phyloP scores from a whole-genome alignment of 2,113 vertebrate species.

The Eptesicus fuscus region DNA sequence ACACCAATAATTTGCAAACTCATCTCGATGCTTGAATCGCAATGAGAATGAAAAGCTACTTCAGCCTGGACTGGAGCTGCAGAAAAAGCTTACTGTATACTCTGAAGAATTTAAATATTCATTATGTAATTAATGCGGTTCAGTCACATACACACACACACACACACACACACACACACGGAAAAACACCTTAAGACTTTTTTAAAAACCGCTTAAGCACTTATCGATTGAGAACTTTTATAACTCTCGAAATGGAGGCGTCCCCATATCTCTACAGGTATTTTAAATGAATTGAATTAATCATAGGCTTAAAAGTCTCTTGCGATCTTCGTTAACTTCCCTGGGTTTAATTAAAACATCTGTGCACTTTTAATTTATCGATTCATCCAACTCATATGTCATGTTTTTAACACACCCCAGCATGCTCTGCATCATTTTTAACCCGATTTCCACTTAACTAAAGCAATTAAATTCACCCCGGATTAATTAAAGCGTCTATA shows the following conservation, averaged over 20 bases:
- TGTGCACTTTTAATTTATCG: conserved; percentile 91
- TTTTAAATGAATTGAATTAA: conserved; percentile 92
- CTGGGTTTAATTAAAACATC: conserved; percentile 92
- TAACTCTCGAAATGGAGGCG: conserved; percentile 84
- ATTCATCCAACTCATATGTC: conserved; percentile 90
- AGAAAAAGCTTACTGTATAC: conserved; percentile 40
- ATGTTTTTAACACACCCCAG: conserved; percentile 91
- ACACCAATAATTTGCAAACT: neutral
- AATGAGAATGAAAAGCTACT: conserved; percentile 3
- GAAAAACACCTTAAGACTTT: conserved; percentile 19
- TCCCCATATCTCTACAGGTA: conserved; percentile 87
- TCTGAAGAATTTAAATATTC: conserved; percentile 73
- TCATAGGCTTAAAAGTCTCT: conserved; percentile 90
- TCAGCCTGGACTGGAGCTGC: conserved; percentile 45
- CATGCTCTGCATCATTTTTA: conserved; percentile 90
- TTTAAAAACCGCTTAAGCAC: conserved; percentile 78
- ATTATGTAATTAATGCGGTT: conserved; percentile 70
- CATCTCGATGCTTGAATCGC: neutral
- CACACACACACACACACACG: neutral
- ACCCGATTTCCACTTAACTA: conserved; percentile 90
- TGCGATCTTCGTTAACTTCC: conserved; percentile 87
- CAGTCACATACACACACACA: conserved; percentile 48
- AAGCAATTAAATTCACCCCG: conserved; percentile 91
- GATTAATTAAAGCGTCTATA: conserved; percentile 91
- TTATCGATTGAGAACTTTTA: conserved; percentile 84